Conservation (phyloP, 2,113 vertebrate species). For the Jacana jacana region DNA sequence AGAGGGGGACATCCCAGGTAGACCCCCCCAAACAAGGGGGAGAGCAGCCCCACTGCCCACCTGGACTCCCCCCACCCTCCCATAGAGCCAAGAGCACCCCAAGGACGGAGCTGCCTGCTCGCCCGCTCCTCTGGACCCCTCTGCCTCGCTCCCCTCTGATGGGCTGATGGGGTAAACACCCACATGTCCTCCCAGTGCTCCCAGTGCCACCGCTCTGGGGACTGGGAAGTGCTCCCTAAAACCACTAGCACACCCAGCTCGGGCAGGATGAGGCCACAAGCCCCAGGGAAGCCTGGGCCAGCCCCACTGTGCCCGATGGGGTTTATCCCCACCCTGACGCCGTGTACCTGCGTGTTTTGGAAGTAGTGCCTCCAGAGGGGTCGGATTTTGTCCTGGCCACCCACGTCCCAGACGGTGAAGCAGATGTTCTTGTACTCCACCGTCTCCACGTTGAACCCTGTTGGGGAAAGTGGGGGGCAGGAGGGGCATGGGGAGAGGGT, state of each 20-base stretch:
- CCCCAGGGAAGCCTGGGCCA: not conserved
- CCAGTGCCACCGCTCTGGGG: not conserved
- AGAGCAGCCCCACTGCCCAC: not conserved
- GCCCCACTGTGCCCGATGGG: not conserved
- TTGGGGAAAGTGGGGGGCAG: not conserved
- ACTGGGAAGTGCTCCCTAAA: rapidly evolving
- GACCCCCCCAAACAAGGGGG: not conserved
- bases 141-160: no score
- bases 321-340: rapidly evolving
- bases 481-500: not conserved
- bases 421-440: constrained; percentile 95
- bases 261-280: not conserved
- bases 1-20: not conserved
- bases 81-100: not conserved
- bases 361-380: constrained; percentile 96
- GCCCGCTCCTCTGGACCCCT: not conserved
- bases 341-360: constrained; percentile 89
- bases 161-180: not conserved
- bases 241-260: not conserved
- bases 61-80: rapidly evolving
- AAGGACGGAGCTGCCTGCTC: not conserved
- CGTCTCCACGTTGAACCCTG: constrained; percentile 95
- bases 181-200: not conserved
- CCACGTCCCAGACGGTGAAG: constrained; percentile 96
- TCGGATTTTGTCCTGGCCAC: constrained; percentile 94